These are phyloP conservation scores for Trachelus stipa DNA, from an alignment of 2,888 invertebrate species.

Conservation along the genomic window DNA sequence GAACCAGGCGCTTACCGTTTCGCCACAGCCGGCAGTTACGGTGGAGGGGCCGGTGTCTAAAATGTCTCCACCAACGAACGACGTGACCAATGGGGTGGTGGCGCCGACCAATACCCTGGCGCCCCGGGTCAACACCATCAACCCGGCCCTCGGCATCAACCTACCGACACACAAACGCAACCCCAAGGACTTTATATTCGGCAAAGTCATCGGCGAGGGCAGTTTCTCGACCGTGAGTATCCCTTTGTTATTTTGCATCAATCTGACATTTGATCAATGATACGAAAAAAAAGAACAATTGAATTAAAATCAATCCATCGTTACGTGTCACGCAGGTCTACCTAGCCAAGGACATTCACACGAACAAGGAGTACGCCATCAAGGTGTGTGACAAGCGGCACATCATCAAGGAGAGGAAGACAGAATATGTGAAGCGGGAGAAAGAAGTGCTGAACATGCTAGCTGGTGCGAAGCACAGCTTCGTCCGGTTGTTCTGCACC, in stretches of 20 bases:
- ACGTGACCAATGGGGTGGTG: constrained; percentile 69
- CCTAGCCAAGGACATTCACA: constrained; percentile 91
- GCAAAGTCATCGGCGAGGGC: constrained; percentile 95
- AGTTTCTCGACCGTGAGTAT: constrained; percentile 89
- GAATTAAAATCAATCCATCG: not conserved
- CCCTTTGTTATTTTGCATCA: constrained; percentile 10
- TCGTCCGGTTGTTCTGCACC: constrained; percentile 94
- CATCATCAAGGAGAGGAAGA: constrained; percentile 93
- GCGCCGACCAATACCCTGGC: constrained; percentile 71
- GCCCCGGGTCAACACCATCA: constrained; percentile 67
- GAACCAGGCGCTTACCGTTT: constrained; percentile 65
- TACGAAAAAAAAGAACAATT: not conserved
- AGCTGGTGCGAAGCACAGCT: constrained; percentile 84
- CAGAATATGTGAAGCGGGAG: constrained; percentile 92
- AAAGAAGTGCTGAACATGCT: constrained; percentile 92
- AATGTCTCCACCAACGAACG: constrained; percentile 70
- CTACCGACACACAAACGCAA: constrained; percentile 74
- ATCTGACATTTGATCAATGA: not conserved
- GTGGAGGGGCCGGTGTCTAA: constrained; percentile 65
- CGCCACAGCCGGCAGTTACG: constrained; percentile 64
- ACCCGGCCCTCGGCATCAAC: constrained; percentile 62
- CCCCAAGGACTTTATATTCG: constrained; percentile 93
- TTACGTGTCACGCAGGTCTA: constrained; percentile 73
- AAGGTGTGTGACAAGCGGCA: constrained; percentile 98
- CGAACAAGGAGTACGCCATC: constrained; percentile 93